Base-by-base conservation (phyloP, 2,888 invertebrate species). In the Drosophila melanosoma region DNA sequence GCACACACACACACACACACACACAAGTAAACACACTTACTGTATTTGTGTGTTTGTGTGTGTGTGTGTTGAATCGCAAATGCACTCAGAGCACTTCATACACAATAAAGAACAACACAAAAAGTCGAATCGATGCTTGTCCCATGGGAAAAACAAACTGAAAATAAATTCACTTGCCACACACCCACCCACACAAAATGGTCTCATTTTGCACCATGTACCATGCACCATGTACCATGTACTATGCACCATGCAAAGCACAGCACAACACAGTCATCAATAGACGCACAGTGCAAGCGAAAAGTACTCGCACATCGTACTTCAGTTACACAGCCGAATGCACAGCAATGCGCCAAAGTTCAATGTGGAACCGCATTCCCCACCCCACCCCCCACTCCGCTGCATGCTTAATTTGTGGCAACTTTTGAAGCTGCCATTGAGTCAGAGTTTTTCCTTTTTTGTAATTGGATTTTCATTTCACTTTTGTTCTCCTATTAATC, bases 21-120 rank as follows among this genome's bases (percentile, higher is more conserved):
- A 45, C 42, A 26, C 54, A 54, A 48, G n/a, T 35, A 53, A 45
- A 45, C 38, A 45, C 56, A 52, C 7, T 1, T 15, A 36, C 42
- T 61, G 11, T 15, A 17, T 23, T 6, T 57, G 42, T 38, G 29
- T 51, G 2, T 26, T 33, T 29, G 7, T 57, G 29, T 53, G 26
- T 45, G 40, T 59, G 36, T 51, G 29, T 62, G 56, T 73, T 49
- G 62, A 69, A 59, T 56, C 64, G 68, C 70, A 58, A 82, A 53
- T 73, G 90, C 88, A 84, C 90, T 68, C 52, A 70, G 58, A 73
- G 80, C 88, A 81, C 81, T 66, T 38, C 29, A 65, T 40, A 68
- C 40, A 57, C 40, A 52, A 45, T 32, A 61, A 61, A 61, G 59
- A 62, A 40, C 32, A 45, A 40, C 35, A 61, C 51, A 65, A 51